Evolutionary conservation across 2,888 invertebrate genomes (phyloP).

Genomic region (Hirtodrosophila cameraria): DNA sequence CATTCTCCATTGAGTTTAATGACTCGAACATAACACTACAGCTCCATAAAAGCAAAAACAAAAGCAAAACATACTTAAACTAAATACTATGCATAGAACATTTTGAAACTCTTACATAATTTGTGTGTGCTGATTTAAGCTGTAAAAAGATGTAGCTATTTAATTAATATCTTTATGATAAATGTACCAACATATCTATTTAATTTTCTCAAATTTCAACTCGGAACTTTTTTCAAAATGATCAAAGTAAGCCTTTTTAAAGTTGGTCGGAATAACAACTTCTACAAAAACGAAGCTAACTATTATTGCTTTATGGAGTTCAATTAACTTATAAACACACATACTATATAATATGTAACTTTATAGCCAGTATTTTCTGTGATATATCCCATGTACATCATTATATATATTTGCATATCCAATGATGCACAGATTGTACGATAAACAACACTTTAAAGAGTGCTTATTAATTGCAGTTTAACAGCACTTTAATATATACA

Average conservation of each 20-base stretch:
- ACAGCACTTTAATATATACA: conserved; percentile 4
- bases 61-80: conserved; percentile 30
- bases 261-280: no score
- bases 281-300: no score
- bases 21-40: conserved; percentile 61
- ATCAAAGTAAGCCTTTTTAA: no score
- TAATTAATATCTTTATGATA: conserved; percentile 34
- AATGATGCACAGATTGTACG: conserved; percentile 11
- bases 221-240: no score
- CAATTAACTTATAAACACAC: conserved; percentile 1
- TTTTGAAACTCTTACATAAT: conserved; percentile 51
- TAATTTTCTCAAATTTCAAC: no score
- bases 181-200: background rate
- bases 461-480: conserved; percentile 4
- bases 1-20: conserved; percentile 66
- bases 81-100: no score
- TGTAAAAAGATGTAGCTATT: conserved; percentile 20
- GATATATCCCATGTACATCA: conserved; percentile 48
- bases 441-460: background rate
- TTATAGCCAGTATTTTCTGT: conserved; percentile 57
- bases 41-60: conserved; percentile 22
- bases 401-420: conserved; percentile 14
- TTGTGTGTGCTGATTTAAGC: conserved; percentile 20
- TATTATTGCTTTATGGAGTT: conserved; percentile 10
- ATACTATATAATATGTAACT: conserved; percentile 1